These are phyloP conservation scores for Psix sp. DNA, from an alignment of 1,140 invertebrate genomes.

Conservation along the genomic window DNA sequence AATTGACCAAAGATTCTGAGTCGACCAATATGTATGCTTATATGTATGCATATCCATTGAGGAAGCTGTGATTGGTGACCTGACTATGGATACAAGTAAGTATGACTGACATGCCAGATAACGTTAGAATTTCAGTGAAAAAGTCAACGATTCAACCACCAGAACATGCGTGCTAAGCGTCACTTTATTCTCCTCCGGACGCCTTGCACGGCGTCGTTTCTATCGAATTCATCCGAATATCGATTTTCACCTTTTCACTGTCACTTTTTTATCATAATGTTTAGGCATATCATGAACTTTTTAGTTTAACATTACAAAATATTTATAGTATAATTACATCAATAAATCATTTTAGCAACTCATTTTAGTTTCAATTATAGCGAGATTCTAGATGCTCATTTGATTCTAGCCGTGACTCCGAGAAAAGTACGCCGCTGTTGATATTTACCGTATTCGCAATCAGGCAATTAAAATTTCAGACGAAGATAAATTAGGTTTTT, in stretches of 20 bases:
- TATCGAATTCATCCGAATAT: slow-evolving; percentile 48
- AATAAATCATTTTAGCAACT: too few species aligned
- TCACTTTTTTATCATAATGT: slow-evolving; percentile 46
- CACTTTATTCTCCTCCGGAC: slow-evolving; percentile 30
- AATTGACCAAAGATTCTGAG: background rate
- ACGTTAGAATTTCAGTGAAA: slow-evolving; percentile 4
- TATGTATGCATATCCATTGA: slow-evolving; percentile 1
- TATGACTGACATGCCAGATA: background rate
- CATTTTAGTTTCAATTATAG: too few species aligned
- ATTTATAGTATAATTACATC: too few species aligned
- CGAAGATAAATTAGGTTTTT: too few species aligned
- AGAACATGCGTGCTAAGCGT: slow-evolving; percentile 44
- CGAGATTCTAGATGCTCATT: too few species aligned
- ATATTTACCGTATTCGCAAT: too few species aligned
- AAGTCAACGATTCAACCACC: slow-evolving; percentile 19
- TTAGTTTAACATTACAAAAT: too few species aligned
- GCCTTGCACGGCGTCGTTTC: slow-evolving; percentile 35
- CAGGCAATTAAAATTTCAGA: too few species aligned
- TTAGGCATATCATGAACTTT: too few species aligned
- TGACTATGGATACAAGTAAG: slow-evolving; percentile 22
- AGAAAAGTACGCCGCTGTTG: too few species aligned
- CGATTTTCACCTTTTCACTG: slow-evolving; percentile 51
- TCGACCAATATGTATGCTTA: slow-evolving; percentile 12
- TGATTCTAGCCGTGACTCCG: too few species aligned
- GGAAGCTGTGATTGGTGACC: slow-evolving; percentile 3